Evolutionary conservation across 2,797 vertebrate genomes (phyloP).

Genomic region (Peromyscus nudipes): DNA sequence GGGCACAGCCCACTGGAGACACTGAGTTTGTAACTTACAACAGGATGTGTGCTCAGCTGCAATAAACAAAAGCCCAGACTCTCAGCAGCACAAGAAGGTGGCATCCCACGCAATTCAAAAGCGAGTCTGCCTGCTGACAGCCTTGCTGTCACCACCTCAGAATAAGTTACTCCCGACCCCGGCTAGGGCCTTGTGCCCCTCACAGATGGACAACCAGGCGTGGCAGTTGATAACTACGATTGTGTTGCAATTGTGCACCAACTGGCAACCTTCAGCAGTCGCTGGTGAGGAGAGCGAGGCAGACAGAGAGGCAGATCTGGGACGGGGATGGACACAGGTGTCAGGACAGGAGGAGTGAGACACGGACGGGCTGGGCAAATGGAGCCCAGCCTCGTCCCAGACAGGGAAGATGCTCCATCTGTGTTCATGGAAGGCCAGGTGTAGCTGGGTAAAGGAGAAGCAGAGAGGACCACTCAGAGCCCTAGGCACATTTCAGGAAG

Average conservation of each 20-base stretch:
- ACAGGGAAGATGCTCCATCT: fast-evolving
- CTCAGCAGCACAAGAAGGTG: not conserved
- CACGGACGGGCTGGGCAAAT: not conserved
- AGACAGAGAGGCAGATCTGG: not conserved
- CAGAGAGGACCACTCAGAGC: not conserved
- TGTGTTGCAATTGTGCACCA: not conserved
- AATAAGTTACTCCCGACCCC: not conserved
- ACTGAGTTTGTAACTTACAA: not conserved
- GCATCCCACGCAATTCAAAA: not conserved
- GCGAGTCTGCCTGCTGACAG: not conserved
- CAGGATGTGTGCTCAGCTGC: not conserved
- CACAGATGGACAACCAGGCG: not conserved
- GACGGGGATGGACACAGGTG: not conserved
- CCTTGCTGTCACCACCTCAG: not conserved
- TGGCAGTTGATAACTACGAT: not conserved
- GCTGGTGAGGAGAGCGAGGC: not conserved
- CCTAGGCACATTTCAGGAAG: no score
- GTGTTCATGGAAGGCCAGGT: not conserved
- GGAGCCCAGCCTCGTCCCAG: not conserved
- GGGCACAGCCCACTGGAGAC: not conserved
- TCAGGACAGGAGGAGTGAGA: not conserved
- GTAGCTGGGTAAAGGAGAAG: not conserved
- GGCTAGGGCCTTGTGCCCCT: not conserved
- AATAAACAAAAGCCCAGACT: not conserved
- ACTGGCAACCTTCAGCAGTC: not conserved